Evolutionary conservation across 1,140 invertebrate species (phyloP).

Genomic region (Cryptotermes secundus): DNA sequence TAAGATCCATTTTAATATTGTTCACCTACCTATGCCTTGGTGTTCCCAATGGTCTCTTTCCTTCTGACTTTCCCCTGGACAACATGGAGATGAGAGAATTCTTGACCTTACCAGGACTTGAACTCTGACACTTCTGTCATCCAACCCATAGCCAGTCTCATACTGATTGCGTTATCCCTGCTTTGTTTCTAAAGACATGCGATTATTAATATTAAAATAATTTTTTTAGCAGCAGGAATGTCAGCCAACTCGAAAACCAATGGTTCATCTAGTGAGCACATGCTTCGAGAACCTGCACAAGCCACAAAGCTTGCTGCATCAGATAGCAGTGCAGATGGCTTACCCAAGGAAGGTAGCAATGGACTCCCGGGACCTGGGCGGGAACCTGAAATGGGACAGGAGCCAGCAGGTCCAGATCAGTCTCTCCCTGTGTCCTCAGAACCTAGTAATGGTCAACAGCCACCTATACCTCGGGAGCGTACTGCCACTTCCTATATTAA

Average conservation of each 20-base stretch:
- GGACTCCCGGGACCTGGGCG: conserved; percentile 32
- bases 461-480: conserved; percentile 55
- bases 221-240: not conserved
- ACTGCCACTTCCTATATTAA: conserved; percentile 62
- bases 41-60: too few relatives aligned
- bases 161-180: too few relatives aligned
- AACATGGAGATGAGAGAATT: too few relatives aligned
- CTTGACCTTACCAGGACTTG: too few relatives aligned
- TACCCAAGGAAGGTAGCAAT: conserved; percentile 47
- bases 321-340: conserved; percentile 46
- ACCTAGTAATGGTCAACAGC: conserved; percentile 15
- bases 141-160: too few relatives aligned
- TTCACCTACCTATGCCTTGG: too few relatives aligned
- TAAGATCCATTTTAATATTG: too few relatives aligned
- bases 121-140: too few relatives aligned
- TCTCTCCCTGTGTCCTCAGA: conserved; percentile 54
- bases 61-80: too few relatives aligned
- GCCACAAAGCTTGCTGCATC: conserved; percentile 29
- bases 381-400: conserved; percentile 56
- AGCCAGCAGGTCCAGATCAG: conserved; percentile 60
- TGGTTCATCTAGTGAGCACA: conserved; percentile 23
- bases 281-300: conserved; percentile 27
- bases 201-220: not conserved
- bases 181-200: too few relatives aligned
- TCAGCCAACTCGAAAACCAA: not conserved